These are phyloP conservation scores for Myodes glareolus DNA, from an alignment of 2,113 vertebrate species.

Conservation along the genomic window DNA sequence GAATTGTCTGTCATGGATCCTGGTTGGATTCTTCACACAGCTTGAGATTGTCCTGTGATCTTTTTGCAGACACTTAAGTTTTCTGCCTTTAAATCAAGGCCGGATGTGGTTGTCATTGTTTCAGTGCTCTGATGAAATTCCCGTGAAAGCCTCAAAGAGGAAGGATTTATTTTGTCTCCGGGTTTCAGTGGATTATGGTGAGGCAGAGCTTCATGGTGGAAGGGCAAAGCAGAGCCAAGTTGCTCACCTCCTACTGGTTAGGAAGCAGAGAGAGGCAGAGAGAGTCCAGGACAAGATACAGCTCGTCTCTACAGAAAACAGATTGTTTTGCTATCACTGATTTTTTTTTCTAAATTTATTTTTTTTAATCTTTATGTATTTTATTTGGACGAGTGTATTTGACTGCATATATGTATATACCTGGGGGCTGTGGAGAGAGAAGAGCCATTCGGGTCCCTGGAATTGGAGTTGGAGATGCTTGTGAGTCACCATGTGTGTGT, in stretches of 20 bases:
- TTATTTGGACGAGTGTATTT: neutral
- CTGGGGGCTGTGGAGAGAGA: neutral
- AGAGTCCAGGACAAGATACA: neutral
- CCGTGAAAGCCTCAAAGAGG: neutral
- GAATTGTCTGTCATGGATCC: neutral
- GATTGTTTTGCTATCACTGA: neutral
- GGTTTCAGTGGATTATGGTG: neutral
- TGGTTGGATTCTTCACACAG: neutral
- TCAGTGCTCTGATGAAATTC: neutral
- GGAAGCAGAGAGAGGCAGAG: neutral
- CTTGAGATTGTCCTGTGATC: neutral
- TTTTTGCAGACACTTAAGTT: neutral
- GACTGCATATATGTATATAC: neutral
- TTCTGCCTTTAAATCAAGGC: neutral
- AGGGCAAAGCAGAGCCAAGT: too few species aligned
- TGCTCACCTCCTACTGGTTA: neutral
- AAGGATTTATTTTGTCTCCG: neutral
- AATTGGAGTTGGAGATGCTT: neutral
- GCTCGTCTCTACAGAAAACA: neutral
- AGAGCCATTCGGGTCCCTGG: neutral
- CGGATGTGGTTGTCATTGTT: neutral
- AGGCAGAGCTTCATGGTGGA: neutral
- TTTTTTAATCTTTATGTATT: neutral
- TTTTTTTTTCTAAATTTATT: neutral
- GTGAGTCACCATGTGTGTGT: neutral